These are phyloP conservation scores for Holothuria leucospilota DNA, from an alignment of 53 echinoderm and acorn worm species.

Conservation along the genomic window DNA sequence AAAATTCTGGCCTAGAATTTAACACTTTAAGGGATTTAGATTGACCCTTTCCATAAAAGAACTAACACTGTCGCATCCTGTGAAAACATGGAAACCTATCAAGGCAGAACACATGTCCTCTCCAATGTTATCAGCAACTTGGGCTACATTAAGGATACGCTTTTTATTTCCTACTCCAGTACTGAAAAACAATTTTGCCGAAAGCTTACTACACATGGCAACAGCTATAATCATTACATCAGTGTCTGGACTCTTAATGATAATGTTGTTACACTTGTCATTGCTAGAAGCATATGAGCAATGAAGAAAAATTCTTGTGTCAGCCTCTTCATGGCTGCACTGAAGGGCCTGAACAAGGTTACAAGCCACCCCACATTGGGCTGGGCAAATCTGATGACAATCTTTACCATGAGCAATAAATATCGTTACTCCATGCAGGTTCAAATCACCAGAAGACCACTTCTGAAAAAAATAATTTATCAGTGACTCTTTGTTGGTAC, in stretches of 20 bases:
- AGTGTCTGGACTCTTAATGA: constrained; percentile 63
- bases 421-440: constrained; percentile 9
- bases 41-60: constrained; percentile 72
- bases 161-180: constrained; percentile 47
- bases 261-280: neutral
- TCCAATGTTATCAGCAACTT: constrained; percentile 44
- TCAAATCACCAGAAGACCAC: constrained; percentile 45
- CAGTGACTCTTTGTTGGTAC: constrained; percentile 59
- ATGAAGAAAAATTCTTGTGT: constrained; percentile 61
- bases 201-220: constrained; percentile 11
- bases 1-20: constrained; percentile 23
- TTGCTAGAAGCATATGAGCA: constrained; percentile 1
- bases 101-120: constrained; percentile 31
- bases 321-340: constrained; percentile 74
- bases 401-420: constrained; percentile 31
- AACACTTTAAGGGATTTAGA: constrained; percentile 35
- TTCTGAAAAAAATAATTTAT: constrained; percentile 56
- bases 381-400: constrained; percentile 43
- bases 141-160: constrained; percentile 36
- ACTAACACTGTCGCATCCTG: constrained; percentile 78
- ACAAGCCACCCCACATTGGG: neutral
- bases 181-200: constrained; percentile 34
- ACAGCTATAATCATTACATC: constrained; percentile 60
- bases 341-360: constrained; percentile 3
- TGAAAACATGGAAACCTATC: constrained; percentile 70